phyloP scores from a whole-genome alignment of 64 coral and sea anemone species.

The Actinia tenebrosa region DNA sequence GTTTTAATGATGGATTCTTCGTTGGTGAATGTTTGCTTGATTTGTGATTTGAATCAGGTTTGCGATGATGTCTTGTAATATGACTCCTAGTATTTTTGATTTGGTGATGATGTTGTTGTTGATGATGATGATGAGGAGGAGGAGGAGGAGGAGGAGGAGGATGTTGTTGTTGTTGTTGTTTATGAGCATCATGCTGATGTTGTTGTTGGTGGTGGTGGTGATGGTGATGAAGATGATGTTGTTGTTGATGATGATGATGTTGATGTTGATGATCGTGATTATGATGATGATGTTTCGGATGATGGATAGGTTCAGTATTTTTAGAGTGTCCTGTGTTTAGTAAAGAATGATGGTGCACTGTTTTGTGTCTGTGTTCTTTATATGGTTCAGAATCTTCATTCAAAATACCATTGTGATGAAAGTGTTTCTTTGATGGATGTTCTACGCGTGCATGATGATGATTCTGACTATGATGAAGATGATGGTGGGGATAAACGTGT shows the following conservation, averaged over 20 bases:
- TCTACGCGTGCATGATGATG: not conserved
- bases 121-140: not conserved
- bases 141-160: too few species aligned
- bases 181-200: not conserved
- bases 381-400: not conserved
- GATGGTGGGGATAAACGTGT: not conserved
- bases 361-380: not conserved
- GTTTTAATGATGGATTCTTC: not conserved
- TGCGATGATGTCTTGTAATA: not conserved
- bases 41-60: not conserved
- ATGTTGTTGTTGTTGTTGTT: not conserved
- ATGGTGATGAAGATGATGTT: not conserved
- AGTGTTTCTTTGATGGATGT: not conserved
- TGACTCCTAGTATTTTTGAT: not conserved
- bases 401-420: not conserved
- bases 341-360: not conserved
- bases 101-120: not conserved
- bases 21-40: not conserved
- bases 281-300: constrained; percentile 1
- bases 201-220: not conserved
- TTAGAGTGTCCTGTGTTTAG: not conserved
- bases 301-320: not conserved
- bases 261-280: not conserved
- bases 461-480: not conserved
- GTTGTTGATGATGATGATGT: not conserved